Evolutionary conservation across 2,888 invertebrate species (phyloP), one percentile per base, ranked within the genome.

Genomic region (Hemistola chrysoprasaria): DNA sequence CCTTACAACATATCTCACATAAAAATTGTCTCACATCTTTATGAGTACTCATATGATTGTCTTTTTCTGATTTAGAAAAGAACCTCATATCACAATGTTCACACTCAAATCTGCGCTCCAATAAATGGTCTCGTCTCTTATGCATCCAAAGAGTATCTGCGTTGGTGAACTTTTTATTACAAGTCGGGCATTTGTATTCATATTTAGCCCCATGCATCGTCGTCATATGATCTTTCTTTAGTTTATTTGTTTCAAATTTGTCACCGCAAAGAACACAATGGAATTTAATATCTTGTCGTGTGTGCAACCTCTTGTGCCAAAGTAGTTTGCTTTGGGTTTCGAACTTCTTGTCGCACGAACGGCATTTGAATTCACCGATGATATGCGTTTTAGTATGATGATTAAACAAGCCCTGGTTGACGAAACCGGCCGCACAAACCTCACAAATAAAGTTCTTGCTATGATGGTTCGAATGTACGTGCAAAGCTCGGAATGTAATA

Each of bases 401-500:
- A 8, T 6, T 26, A 1, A 55, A 28, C 2, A 50, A 40, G 0
- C 34, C 30, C 1, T 40, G 36, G 22, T 47, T 86, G 0, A 85
- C 84, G 47, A 86, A 87, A 0, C 85, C 85, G 0, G 82, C 82
- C 0, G 85, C 85, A 32, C 87, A 88, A 0, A 65, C 78, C 0
- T 79, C 78, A 48, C 87, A 88, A 22, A 87, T 83, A 22, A 83
- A 87, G 44, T 88, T 88, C 22, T 80, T 68, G 23, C 76, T 87
- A 28, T 88, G 87, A 0, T 72, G 52, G 29, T 87, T 86, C 87
- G 86, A 87, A 24, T 88, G 87, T 22, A 82, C 82, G 75, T 79
- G 82, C 6, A 87, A 41, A 0, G 84, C 48, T 50, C 80, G 81
- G 50, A 73, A 84, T 0, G 81, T 81, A 47, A 81, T 81, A 29